Conservation (phyloP, 2,113 vertebrate genomes). For the Petrocephalus zakoni region DNA sequence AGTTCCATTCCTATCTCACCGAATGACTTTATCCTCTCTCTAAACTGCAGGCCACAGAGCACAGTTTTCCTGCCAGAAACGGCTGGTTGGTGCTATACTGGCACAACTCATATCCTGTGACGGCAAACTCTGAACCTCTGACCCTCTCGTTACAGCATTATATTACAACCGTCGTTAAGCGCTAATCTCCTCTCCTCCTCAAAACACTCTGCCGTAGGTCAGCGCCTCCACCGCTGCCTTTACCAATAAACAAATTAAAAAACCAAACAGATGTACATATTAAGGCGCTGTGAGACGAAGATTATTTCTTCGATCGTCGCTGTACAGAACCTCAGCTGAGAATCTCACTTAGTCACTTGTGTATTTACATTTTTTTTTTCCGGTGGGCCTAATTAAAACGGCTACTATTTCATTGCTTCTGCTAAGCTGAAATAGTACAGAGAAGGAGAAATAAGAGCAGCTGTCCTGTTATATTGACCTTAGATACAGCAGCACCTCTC, state of each 20-base stretch:
- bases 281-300: background rate
- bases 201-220: background rate
- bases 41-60: background rate
- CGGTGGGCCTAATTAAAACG: background rate
- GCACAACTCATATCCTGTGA: background rate
- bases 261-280: background rate
- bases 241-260: background rate
- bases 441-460: background rate
- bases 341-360: background rate
- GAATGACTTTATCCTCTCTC: background rate
- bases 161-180: background rate
- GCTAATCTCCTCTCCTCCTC: background rate
- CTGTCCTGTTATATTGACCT: background rate
- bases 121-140: background rate
- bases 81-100: background rate
- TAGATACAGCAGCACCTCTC: background rate
- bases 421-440: background rate
- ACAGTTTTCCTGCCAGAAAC: background rate
- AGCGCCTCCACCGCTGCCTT: background rate
- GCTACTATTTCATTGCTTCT: background rate
- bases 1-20: background rate
- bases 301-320: background rate
- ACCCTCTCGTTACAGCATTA: conserved; percentile 8
- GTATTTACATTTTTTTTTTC: background rate
- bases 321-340: background rate